Base-by-base conservation (phyloP, 2,797 vertebrate species). In the Lepus oiostolus region DNA sequence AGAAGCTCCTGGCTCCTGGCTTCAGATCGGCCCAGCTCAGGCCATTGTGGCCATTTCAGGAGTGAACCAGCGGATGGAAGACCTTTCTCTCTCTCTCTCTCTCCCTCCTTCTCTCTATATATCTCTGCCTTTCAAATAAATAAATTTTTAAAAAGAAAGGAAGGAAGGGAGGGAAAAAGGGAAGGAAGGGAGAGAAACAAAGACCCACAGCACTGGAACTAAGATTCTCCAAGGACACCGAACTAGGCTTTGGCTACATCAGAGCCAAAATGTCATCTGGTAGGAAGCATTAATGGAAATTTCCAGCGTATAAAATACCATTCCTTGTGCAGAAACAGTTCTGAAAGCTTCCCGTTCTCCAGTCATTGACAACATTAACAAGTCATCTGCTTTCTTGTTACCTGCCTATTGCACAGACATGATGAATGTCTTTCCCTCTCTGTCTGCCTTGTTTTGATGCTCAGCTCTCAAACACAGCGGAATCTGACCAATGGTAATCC, bases 261-360 rank as follows among this genome's bases (percentile, higher is more conserved):
- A 92, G 26, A 90, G 42, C 22, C 54, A 47, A 19, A 38, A 83
- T 42, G 52, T 42, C 47, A 75, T 65, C 32, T 42, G 81, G n/a
- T 21, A 74, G 11, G 72, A 85, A 96, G 50, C 30, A 62, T 54
- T 42, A 52, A 76, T 4, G 24, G 32, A 94, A 88, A 90, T 88
- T 83, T 91, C 71, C 72, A 93, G 60, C 70, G 74, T 80, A 22
- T 81, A 85, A 86, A 86, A 92, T 62, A n/a, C 52, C 81, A 70
- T 38, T 91, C 19, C n/a, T 93, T 54, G 3, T n/a, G 11, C 47
- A 88, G 62, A 93, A 96, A 96, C 8, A 71, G 92, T 71, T 94
- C 32, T 93, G 83, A 96, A 95, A 82, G 19, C 11, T 95, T 42
- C 17, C 24, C 54, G 89, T 81, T 94, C n/a, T 93, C 28, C 32